A percentile compares a stretch with the other conserved stretches of the same genome.
Conservation (phyloP, 2,797 vertebrate species). For the Phalloptychus januarius region DNA sequence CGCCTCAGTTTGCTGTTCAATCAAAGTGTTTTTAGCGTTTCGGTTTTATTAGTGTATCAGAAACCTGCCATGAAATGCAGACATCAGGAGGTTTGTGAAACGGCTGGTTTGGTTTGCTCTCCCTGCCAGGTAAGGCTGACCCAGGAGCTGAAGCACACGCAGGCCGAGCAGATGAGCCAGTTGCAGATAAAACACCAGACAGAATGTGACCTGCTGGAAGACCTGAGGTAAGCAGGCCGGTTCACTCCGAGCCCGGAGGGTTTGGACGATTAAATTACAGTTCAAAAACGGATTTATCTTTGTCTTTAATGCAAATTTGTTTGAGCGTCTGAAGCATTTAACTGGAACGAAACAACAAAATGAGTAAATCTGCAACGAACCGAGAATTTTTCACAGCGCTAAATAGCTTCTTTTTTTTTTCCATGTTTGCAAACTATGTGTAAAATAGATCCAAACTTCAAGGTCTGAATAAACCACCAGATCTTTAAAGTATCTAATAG, state of each 20-base stretch:
- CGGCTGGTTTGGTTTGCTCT: neutral
- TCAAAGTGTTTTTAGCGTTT: neutral
- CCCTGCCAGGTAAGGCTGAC: constrained; percentile 93
- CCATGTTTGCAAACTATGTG: neutral
- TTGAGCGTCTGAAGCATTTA: neutral
- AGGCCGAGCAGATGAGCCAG: constrained; percentile 92
- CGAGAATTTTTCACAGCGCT: neutral
- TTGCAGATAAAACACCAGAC: constrained; percentile 95
- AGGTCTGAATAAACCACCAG: neutral
- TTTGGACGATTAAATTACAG: neutral
- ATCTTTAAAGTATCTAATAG: neutral
- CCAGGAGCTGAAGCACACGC: constrained; percentile 95
- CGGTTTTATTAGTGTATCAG: neutral
- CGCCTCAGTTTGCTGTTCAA: neutral
- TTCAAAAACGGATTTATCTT: neutral
- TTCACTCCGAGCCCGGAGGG: neutral
- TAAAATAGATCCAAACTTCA: neutral
- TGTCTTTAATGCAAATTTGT: neutral
- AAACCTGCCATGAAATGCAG: neutral
- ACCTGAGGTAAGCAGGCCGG: constrained; percentile 88
- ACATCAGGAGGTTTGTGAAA: neutral
- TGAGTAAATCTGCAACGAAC: neutral
- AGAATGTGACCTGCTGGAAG: constrained; percentile 96
- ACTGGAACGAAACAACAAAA: neutral
- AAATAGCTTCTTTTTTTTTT: neutral